A percentile compares a stretch with the other conserved stretches of the same genome.
Evolutionary conservation across 2,888 invertebrate genomes (phyloP).

Genomic region (Apoda limacodes): DNA sequence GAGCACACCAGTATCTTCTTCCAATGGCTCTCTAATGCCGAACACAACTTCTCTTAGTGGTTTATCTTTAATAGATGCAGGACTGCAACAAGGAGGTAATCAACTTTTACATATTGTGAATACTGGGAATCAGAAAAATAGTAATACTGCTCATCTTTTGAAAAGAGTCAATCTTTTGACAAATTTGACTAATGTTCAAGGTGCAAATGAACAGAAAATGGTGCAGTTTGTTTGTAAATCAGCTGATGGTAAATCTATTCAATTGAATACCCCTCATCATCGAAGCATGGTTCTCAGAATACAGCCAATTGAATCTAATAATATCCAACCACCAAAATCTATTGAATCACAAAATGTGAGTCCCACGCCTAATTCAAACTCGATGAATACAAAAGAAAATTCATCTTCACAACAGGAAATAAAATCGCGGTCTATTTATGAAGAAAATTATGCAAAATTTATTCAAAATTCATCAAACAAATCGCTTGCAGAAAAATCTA

Average conservation of each 20-base stretch:
- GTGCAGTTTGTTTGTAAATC: conserved; percentile 75
- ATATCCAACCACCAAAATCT: conserved; percentile 24
- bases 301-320: conserved; percentile 52
- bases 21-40: conserved; percentile 23
- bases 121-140: conserved; percentile 48
- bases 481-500: conserved; percentile 47
- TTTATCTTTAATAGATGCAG: conserved; percentile 51
- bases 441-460: conserved; percentile 69
- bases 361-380: conserved; percentile 26
- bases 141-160: conserved; percentile 44
- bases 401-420: conserved; percentile 44
- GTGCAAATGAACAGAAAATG: conserved; percentile 63
- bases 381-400: conserved; percentile 28
- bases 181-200: conserved; percentile 57
- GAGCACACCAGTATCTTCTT: conserved; percentile 23
- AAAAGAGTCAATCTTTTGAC: conserved; percentile 63
- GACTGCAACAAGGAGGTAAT: conserved; percentile 54
- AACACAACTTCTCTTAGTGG: conserved; percentile 39
- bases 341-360: conserved; percentile 37
- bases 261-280: conserved; percentile 64
- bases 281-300: conserved; percentile 62
- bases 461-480: conserved; percentile 54
- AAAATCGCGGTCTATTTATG: conserved; percentile 62
- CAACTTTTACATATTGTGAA: conserved; percentile 64
- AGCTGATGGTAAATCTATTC: conserved; percentile 69